Evolutionary conservation across 2,113 vertebrate genomes (phyloP).

Genomic region (Eolophus roseicapilla): DNA sequence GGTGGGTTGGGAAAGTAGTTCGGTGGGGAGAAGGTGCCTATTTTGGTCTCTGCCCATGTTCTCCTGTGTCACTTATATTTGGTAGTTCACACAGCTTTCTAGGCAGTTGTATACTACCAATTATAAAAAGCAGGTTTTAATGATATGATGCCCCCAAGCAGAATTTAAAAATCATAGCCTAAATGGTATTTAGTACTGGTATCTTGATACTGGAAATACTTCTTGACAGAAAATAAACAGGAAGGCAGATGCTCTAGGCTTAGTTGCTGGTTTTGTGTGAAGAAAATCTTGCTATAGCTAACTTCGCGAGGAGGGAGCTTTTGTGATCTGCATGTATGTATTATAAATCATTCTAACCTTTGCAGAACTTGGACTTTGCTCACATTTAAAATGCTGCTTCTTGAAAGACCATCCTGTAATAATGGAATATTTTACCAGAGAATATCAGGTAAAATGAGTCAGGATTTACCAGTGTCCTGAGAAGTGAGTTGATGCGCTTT

Average conservation of each 20-base stretch:
- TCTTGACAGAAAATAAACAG: neutral
- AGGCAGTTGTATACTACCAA: neutral
- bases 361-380: conserved; percentile 26
- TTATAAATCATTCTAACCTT: conserved; percentile 72
- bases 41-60: neutral
- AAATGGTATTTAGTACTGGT: neutral
- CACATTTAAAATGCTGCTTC: neutral
- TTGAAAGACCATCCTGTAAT: conserved; percentile 1
- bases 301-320: conserved; percentile 13
- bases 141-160: neutral
- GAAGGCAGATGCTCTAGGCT: neutral
- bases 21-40: neutral
- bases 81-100: neutral
- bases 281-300: conserved; percentile 12
- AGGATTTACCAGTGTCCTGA: conserved; percentile 63
- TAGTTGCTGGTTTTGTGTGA: neutral
- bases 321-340: conserved; percentile 39
- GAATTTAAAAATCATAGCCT: neutral
- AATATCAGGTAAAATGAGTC: conserved; percentile 29
- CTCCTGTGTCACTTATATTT: neutral
- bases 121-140: neutral
- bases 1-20: neutral
- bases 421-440: neutral
- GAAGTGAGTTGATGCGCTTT: conserved; percentile 30
- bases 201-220: neutral